Evolutionary conservation across 2,113 vertebrate genomes (phyloP).

Genomic region (Laterallus jamaicensis): DNA sequence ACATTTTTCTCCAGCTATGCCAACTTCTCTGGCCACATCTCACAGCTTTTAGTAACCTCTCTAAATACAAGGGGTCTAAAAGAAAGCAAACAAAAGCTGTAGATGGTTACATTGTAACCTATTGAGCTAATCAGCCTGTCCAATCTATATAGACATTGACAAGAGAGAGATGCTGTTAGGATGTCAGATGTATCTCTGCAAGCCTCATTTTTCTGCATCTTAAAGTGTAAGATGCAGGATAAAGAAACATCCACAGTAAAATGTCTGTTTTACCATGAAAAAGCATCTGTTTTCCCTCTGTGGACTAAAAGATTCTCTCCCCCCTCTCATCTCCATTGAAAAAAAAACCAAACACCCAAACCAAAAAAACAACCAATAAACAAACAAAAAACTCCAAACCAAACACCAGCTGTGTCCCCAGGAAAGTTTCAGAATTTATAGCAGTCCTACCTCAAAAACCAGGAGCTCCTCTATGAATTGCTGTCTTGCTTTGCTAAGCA

Average conservation of each 20-base stretch:
- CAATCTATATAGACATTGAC: not conserved
- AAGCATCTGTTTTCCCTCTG: rapidly evolving
- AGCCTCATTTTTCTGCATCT: not conserved
- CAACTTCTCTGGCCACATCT: not conserved
- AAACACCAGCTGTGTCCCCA: not conserved
- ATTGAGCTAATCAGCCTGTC: not conserved
- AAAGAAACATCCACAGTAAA: not conserved
- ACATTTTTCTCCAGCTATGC: rapidly evolving
- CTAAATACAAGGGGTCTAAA: not conserved
- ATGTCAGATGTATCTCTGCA: not conserved
- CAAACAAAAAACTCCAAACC: not conserved
- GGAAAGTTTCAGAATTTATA: not conserved
- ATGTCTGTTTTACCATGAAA: not conserved
- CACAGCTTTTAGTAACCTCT: not conserved
- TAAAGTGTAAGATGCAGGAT: not conserved
- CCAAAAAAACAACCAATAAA: no score
- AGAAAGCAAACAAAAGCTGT: not conserved
- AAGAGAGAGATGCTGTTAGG: not conserved
- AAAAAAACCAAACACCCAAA: no score
- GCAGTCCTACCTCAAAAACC: not conserved
- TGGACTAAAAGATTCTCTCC: not conserved
- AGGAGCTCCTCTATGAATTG: not conserved
- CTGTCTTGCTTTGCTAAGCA: not conserved
- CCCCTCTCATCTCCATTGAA: rapidly evolving
- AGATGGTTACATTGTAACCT: not conserved